Conservation (phyloP, 2,113 vertebrate species). For the Pungitius pungitius region DNA sequence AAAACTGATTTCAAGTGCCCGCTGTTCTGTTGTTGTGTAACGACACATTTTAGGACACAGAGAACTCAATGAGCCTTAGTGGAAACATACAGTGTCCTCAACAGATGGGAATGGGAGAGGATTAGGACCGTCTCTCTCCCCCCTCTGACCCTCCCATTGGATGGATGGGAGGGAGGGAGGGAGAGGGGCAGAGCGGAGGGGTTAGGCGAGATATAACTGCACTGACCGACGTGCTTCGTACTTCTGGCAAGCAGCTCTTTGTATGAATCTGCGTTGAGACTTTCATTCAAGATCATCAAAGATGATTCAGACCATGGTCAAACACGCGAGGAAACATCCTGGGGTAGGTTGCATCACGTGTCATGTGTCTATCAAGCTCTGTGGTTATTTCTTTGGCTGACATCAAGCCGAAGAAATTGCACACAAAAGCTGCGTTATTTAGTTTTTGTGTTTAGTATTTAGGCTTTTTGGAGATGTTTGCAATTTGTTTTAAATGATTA, state of each 20-base stretch:
- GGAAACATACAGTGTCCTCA: slow-evolving; percentile 64
- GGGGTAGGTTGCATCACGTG: slow-evolving; percentile 71
- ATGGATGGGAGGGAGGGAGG: not conserved
- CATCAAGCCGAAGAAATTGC: not conserved
- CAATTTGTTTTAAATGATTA: not conserved
- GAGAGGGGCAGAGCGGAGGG: not conserved
- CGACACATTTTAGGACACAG: slow-evolving; percentile 45
- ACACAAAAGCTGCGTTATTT: not conserved
- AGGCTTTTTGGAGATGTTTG: not conserved
- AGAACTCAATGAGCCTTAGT: slow-evolving; percentile 43
- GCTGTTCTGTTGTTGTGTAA: slow-evolving; percentile 46
- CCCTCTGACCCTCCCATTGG: slow-evolving; percentile 14
- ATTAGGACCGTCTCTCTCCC: slow-evolving; percentile 55
- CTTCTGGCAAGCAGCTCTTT: slow-evolving; percentile 45
- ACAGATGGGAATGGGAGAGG: slow-evolving; percentile 67
- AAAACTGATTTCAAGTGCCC: slow-evolving; percentile 5
- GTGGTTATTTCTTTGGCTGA: not conserved
- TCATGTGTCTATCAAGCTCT: not conserved
- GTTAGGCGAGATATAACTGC: slow-evolving; percentile 53
- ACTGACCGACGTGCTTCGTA: slow-evolving; percentile 21
- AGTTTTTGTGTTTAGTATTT: not conserved
- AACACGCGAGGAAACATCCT: slow-evolving; percentile 75
- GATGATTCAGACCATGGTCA: slow-evolving; percentile 69
- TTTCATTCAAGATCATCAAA: slow-evolving; percentile 34
- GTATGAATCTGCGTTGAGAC: slow-evolving; percentile 17